phyloP scores from a whole-genome alignment of 2,113 vertebrate genomes.

The Vulpes lagopus region DNA sequence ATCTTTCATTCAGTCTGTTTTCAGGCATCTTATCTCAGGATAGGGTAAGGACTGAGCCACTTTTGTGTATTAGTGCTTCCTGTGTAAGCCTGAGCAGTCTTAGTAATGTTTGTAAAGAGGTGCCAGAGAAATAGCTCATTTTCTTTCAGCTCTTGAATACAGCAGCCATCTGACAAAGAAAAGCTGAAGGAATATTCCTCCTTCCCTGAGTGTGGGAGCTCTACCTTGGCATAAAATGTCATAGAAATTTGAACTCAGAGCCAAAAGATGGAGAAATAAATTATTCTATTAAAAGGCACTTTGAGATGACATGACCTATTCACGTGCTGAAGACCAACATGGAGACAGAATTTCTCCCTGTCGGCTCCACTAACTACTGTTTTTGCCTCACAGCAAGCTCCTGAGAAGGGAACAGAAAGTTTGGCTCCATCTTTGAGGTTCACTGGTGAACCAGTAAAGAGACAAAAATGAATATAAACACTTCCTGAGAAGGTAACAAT shows the following conservation, averaged over 20 bases:
- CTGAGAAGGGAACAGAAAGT: not conserved
- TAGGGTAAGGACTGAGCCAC: not conserved
- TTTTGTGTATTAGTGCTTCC: rapidly evolving
- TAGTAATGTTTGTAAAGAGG: not conserved
- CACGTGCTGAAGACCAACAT: rapidly evolving
- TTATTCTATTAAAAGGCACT: not conserved
- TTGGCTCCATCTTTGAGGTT: slow-evolving; percentile 16
- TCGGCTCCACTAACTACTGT: not conserved
- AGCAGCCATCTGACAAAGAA: not conserved
- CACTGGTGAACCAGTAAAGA: not conserved
- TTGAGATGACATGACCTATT: not conserved
- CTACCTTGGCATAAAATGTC: not conserved
- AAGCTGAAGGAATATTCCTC: not conserved
- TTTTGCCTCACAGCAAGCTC: not conserved
- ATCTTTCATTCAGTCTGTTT: not conserved
- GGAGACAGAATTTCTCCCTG: not conserved
- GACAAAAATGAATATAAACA: slow-evolving; percentile 58
- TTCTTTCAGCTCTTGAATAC: not conserved
- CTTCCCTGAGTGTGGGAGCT: not conserved
- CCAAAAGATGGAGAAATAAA: slow-evolving; percentile 15
- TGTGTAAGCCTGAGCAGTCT: not conserved
- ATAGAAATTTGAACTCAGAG: not conserved
- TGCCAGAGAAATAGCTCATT: not conserved
- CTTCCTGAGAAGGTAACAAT: slow-evolving; percentile 64
- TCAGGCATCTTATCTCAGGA: not conserved